Base-by-base conservation (phyloP, 1,140 invertebrate species). In the Drosophila lowei region DNA sequence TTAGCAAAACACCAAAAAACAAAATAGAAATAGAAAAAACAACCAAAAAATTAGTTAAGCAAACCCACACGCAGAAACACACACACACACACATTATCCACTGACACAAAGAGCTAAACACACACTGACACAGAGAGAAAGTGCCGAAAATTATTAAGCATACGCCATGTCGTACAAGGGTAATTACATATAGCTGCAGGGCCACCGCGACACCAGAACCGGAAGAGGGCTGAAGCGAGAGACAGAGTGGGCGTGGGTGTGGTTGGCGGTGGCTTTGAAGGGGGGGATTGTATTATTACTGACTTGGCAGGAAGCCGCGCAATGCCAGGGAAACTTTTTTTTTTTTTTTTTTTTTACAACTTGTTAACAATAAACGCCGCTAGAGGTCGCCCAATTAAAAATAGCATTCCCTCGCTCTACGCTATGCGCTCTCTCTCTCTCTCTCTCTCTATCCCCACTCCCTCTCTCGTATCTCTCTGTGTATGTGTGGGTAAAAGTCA, bases 361-460 rank as follows among this genome's bases (percentile, higher is more conserved):
- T 88, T 86, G 83, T 88, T 86, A 88, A 76, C 78, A 86, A 88
- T 83, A 79, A 81, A 70, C 83, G 75, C 75, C 71, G 63, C 75
- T 62, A 75, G 78, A 88, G 78, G 78, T 88, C 63, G 62, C 56
- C 79, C 81, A 84, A 85, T 84, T 85, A 84, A 84, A 84, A 67
- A 62, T 78, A 60, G 43, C 64, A 57, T 55, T 64, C 46, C 25
- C 4, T 3, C 30, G 55, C 42, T 52, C 59, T 41, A 3, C 28
- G 7, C 28, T 30, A 30, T 13, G 11, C 34, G 11, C n/a, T 30
- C 16, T 41, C 34, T 8, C 13, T 11, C 23, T 42, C n/a, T 30
- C 16, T 41, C 34, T 8, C 13, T 11, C 23, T 42, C 15, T 18
- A 18, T 18, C 18, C 1, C 5, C 52, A 34, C 47, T 15, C 56